These are phyloP conservation scores for Chrysemys picta DNA, from an alignment of 2,113 vertebrate species.

Conservation along the genomic window DNA sequence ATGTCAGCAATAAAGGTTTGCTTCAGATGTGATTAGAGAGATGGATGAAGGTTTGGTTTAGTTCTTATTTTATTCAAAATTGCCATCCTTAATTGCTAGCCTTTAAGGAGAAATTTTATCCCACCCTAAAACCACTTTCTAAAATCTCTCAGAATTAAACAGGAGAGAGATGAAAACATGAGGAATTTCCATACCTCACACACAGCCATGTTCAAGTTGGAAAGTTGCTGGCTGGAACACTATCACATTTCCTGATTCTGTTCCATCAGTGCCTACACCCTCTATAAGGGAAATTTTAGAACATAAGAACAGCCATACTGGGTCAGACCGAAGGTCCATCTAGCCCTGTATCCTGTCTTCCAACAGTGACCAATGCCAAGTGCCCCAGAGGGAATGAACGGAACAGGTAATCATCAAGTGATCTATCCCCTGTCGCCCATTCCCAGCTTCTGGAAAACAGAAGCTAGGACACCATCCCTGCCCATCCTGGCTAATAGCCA, in stretches of 20 bases:
- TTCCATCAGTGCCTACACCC: background rate
- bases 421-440: too few relatives aligned
- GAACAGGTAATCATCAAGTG: too few relatives aligned
- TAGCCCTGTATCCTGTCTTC: too few relatives aligned
- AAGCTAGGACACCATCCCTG: too few relatives aligned
- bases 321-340: too few relatives aligned
- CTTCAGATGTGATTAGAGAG: background rate
- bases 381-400: too few relatives aligned
- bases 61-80: background rate
- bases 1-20: background rate
- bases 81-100: background rate
- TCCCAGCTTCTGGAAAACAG: too few relatives aligned
- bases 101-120: background rate
- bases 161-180: background rate
- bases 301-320: too few relatives aligned
- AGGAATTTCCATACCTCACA: background rate
- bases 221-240: background rate
- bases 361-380: too few relatives aligned
- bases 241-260: background rate
- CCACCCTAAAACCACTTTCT: background rate
- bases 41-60: background rate
- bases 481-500: too few relatives aligned
- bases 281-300: background rate
- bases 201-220: background rate
- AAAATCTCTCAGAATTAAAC: background rate